Percentiles rank a stretch among this genome's conserved stretches.
phyloP scores from a whole-genome alignment of 2,797 vertebrate genomes.

The Pipistrellus pipistrellus region DNA sequence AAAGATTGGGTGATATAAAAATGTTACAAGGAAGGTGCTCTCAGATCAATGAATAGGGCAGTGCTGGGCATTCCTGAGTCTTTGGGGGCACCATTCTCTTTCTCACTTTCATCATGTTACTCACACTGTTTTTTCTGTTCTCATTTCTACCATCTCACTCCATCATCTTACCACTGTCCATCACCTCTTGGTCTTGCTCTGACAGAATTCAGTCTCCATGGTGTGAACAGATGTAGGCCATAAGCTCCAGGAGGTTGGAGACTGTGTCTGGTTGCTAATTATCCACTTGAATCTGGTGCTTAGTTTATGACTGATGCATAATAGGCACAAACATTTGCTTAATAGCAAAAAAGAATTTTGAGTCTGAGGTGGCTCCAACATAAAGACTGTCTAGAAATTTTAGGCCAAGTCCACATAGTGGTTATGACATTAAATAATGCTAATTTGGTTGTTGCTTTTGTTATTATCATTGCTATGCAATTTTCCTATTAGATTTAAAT shows the following conservation, averaged over 20 bases:
- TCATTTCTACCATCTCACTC: background rate
- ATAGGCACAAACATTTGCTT: background rate
- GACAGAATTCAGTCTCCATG: background rate
- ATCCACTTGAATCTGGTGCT: too few species aligned
- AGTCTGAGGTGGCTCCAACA: background rate
- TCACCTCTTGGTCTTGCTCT: background rate
- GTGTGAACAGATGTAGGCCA: background rate
- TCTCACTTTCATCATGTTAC: background rate
- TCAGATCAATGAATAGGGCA: background rate
- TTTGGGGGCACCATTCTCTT: background rate
- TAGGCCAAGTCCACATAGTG: background rate
- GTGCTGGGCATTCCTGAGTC: background rate
- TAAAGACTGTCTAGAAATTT: background rate
- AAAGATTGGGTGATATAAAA: conserved; percentile 65
- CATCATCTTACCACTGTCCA: background rate
- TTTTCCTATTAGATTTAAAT: background rate
- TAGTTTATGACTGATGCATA: background rate
- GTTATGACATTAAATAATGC: background rate
- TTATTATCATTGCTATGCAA: background rate
- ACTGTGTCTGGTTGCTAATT: background rate
- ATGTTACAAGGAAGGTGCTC: background rate
- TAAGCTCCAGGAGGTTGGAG: background rate
- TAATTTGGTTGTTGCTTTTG: conserved; percentile 17
- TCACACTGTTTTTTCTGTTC: background rate
- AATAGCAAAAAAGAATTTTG: background rate